Percentiles rank a stretch among this genome's conserved stretches.
Conservation (phyloP, 2,797 vertebrate genomes). For the Scolopax rusticola region DNA sequence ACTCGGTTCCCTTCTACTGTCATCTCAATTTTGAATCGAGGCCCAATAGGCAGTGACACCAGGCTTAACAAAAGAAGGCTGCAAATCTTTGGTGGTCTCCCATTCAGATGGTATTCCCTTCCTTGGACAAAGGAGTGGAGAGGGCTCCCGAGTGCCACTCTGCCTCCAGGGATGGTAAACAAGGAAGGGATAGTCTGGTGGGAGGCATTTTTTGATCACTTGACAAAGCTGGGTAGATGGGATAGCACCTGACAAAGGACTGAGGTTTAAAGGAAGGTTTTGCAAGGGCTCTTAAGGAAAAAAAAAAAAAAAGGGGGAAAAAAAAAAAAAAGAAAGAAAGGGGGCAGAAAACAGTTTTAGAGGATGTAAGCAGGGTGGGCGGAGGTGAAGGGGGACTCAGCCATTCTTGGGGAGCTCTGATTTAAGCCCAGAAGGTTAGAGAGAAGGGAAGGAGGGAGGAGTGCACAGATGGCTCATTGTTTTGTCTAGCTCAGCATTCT, state of each 20-base stretch:
- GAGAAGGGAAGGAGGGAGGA: constrained; percentile 40
- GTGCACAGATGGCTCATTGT: constrained; percentile 72
- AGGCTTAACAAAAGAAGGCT: constrained; percentile 56
- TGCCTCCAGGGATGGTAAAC: constrained; percentile 54
- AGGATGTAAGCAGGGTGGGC: constrained; percentile 30
- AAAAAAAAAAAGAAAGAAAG: background rate
- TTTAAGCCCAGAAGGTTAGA: constrained; percentile 21
- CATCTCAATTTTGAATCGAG: constrained; percentile 42
- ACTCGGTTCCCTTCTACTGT: background rate
- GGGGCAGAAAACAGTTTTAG: background rate
- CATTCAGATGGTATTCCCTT: constrained; percentile 65
- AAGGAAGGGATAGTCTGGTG: constrained; percentile 17
- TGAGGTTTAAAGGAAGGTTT: constrained; percentile 50
- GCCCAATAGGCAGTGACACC: constrained; percentile 49
- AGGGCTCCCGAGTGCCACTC: constrained; percentile 43
- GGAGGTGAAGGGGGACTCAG: background rate
- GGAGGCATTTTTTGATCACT: constrained; percentile 58
- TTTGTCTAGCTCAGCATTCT: constrained; percentile 48
- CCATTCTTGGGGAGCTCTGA: constrained; percentile 54
- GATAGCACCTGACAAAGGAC: constrained; percentile 64
- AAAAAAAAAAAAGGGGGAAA: background rate
- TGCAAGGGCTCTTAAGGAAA: constrained; percentile 17
- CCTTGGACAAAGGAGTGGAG: constrained; percentile 56
- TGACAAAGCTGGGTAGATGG: constrained; percentile 60
- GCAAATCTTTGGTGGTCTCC: constrained; percentile 70